Evolutionary conservation across 2,888 invertebrate species (phyloP).

Genomic region (Pycnomerus fuliginosus): DNA sequence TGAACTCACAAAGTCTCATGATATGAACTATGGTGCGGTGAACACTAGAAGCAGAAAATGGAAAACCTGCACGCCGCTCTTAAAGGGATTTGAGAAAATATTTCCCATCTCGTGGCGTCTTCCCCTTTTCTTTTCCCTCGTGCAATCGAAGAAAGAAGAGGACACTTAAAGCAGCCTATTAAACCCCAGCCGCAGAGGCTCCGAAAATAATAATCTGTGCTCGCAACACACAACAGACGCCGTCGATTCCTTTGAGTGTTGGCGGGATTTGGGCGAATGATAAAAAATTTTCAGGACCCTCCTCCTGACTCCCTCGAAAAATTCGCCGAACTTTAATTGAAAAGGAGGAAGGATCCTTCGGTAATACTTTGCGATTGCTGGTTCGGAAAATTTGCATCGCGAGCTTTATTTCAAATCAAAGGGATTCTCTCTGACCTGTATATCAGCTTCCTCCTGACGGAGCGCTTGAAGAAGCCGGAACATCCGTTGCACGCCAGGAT

Average conservation of each 20-base stretch:
- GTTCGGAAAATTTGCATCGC: conserved; percentile 48
- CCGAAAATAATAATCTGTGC: conserved; percentile 33
- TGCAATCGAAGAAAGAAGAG: conserved; percentile 18
- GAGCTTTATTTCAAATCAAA: conserved; percentile 4
- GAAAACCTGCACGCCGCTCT: conserved; percentile 31
- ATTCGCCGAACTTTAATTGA: conserved; percentile 48
- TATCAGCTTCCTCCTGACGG: conserved; percentile 92
- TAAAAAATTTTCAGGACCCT: conserved; percentile 41
- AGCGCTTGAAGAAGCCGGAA: conserved; percentile 98
- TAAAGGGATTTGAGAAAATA: conserved; percentile 40
- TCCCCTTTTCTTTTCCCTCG: background rate
- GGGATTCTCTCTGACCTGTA: conserved; percentile 70
- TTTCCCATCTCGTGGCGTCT: too few species aligned
- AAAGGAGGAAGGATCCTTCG: conserved; percentile 44
- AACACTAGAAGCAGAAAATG: conserved; percentile 43
- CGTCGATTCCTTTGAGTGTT: conserved; percentile 32
- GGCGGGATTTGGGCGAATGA: conserved; percentile 33
- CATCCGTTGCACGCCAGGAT: conserved; percentile 99
- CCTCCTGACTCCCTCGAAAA: conserved; percentile 16
- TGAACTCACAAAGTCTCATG: conserved; percentile 36
- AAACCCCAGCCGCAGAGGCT: conserved; percentile 38
- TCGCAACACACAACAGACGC: background rate
- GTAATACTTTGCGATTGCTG: conserved; percentile 52
- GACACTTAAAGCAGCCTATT: conserved; percentile 29
- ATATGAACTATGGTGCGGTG: conserved; percentile 39